Evolutionary conservation across 2,797 vertebrate genomes (phyloP), one percentile per base, ranked within the genome.

Genomic region (Leptoclinus maculatus): DNA sequence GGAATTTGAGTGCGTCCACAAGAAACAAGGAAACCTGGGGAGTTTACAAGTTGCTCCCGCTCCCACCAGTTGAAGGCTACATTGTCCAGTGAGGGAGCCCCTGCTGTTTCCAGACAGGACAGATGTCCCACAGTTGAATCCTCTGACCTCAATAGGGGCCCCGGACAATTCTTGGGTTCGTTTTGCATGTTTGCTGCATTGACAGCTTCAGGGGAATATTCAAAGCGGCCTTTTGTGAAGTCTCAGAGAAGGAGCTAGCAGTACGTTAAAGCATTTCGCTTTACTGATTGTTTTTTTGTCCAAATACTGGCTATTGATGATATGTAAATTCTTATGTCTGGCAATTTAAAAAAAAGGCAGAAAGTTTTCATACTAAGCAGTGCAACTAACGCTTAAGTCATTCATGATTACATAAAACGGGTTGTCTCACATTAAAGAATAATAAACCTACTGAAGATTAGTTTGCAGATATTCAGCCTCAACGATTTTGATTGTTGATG

Each of bases 71-170:
- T 79, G 39, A 83, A 80, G 67, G 73, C 68, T 66, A 71, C 76
- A 84, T 88, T 86, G 79, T 83, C 79, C 80, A 69, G 38, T 10
- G 25, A 16, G 12, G 66, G 69, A 76, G 62, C 57, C 66, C 84
- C 82, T 71, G 80, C 72, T 58, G 75, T 63, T 78, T 82, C 59
- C 76, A 71, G 45, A 80, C 78, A 80, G 77, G 87, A 82, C 90
- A 93, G 88, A 86, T 88, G 88, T 87, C 88, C 84, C 65, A 23
- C 11, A 75, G 80, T 74, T 88, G 59, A 90, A 86, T 90, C 78
- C 70, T 86, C 66, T 82, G 86, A 88, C 80, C 86, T 78, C 77
- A 83, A 71, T 63, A 39, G 83, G 79, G 86, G 80, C 72, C 82
- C 82, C 41, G 65, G 62, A 66, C 66, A 51, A 45, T 81, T 87